Evolutionary conservation across 2,797 vertebrate species (phyloP), one percentile per base, ranked within the genome.

Genomic region (Poeciliopsis presidionis): DNA sequence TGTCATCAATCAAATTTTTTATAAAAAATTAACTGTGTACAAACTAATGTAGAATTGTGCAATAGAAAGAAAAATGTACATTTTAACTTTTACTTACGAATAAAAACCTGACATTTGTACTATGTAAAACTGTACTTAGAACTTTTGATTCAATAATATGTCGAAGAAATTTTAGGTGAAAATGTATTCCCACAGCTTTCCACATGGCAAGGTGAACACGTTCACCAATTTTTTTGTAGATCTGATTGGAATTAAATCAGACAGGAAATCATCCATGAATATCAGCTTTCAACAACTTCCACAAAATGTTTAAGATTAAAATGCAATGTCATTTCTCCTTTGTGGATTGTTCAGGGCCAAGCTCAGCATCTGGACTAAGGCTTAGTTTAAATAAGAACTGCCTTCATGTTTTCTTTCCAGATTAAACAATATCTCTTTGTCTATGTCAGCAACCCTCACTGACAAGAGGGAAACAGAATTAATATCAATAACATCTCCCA

Each of bases 381-480:
- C 88, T 88, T 77, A 59, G 69, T 85, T 72, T 78, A 91, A 91
- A 93, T 91, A 79, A 82, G 75, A 87, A 87, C 86, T 93, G 90
- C 86, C 86, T 92, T 88, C 86, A 78, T 90, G 81, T 89, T 78
- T 81, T 59, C 57, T 51, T 77, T 92, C 91, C 89, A 93, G 91
- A 89, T 75, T 51, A 82, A 92, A 91, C 87, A 89, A 63, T 78
- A 78, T 76, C 67, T 76, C 77, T 80, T n/a, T 22, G 61, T 36
- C 83, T 76, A 73, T 74, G 73, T 79, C 84, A 71, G 78, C 91
- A 73, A 75, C 74, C 78, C 79, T 86, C 84, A 80, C 86, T 80
- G 88, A 81, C 72, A 33, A 79, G 28, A 16, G 75, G 74, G 76
- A 87, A 90, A 72, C 67, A 85, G 73, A 77, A 84, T 72, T 73